phyloP scores from a whole-genome alignment of 1,140 invertebrate species.

The Brachystomella parvula region DNA sequence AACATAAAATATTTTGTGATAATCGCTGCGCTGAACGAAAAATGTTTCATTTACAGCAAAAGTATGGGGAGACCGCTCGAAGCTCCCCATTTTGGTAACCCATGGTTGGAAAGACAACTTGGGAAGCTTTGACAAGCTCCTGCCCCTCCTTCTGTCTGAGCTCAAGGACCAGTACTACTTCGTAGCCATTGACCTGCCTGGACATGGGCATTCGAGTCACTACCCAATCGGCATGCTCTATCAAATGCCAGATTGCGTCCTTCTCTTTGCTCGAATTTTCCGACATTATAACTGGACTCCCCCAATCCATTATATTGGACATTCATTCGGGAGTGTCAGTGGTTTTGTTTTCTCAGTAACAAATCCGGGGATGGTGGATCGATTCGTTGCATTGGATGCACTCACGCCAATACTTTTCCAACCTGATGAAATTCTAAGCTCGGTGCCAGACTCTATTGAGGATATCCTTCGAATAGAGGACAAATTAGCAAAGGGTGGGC shows the following conservation, averaged over 20 bases:
- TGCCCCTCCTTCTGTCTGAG: conserved; percentile 23
- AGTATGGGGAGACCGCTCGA: conserved; percentile 16
- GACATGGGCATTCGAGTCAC: conserved; percentile 25
- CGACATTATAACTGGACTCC: conserved; percentile 25
- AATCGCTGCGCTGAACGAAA: too few species aligned
- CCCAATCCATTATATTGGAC: conserved; percentile 25
- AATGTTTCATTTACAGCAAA: too few species aligned
- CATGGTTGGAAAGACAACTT: conserved; percentile 36
- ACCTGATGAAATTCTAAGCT: conserved; percentile 15
- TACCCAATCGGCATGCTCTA: conserved; percentile 36
- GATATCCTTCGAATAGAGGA: conserved; percentile 22
- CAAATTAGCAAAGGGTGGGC: conserved; percentile 13
- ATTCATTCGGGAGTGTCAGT: conserved; percentile 29
- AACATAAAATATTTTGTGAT: too few species aligned
- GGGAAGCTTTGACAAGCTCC: conserved; percentile 27
- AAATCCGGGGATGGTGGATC: conserved; percentile 23
- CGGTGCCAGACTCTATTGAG: conserved; percentile 21
- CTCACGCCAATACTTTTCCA: conserved; percentile 25
- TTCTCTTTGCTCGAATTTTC: conserved; percentile 24
- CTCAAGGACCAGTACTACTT: conserved; percentile 25
- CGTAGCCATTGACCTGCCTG: conserved; percentile 30
- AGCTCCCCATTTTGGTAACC: conserved; percentile 24
- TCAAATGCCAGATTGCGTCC: conserved; percentile 19
- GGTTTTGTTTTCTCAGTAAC: conserved; percentile 31
- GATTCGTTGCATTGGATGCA: conserved; percentile 32